Base-by-base conservation (phyloP, 1,140 invertebrate species). In the Acyrthosiphon pisum region DNA sequence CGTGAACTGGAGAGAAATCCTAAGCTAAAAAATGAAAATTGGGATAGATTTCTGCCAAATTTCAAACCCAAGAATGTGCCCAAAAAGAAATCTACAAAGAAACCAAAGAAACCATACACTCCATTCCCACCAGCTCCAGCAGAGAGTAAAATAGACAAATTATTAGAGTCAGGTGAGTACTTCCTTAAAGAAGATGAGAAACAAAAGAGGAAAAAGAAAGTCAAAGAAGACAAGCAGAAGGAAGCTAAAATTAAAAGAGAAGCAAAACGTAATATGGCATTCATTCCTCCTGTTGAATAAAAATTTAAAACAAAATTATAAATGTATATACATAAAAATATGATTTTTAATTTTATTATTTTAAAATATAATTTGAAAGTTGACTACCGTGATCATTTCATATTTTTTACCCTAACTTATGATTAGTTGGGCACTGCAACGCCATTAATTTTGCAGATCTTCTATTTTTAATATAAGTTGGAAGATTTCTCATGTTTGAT, bases 1-100 rank as follows among this genome's bases (percentile, higher is more conserved):
- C 96, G 97, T 94, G 99, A 99, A 96, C 95, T 99, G 44, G 97
- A 97, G 93, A 99, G 98, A 95, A 98, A 99, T 96, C 97, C 98
- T 0, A 97, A 97, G 94, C 95, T 99, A 44, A 98, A 97, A 95
- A 97, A 99, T 96, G 98, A 99, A 95, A 98, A 98, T 95, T 99
- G 99, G 99, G 98, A 99, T 68, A 96, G 99, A 94, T 99, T 99
- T 95, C 95, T 99, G 93, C 99, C 99, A 2, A 99, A 99, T 94
- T 99, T 99, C 95, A 98, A 97, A 94, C 97, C 97, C 94, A 99
- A 99, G 95, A 99, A 98, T 96, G 96, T 98, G 6, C 97, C 96
- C 94, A 98, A 98, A 95, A 95, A 97, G 46, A 98, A 97, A 95
- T 96, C 99, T 95, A 98, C 98, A 87, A 97, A 97, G 95, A 95